A percentile compares a stretch with the other conserved stretches of the same genome.
phyloP scores from a whole-genome alignment of 2,888 invertebrate genomes.

The Isoperla grammatica region DNA sequence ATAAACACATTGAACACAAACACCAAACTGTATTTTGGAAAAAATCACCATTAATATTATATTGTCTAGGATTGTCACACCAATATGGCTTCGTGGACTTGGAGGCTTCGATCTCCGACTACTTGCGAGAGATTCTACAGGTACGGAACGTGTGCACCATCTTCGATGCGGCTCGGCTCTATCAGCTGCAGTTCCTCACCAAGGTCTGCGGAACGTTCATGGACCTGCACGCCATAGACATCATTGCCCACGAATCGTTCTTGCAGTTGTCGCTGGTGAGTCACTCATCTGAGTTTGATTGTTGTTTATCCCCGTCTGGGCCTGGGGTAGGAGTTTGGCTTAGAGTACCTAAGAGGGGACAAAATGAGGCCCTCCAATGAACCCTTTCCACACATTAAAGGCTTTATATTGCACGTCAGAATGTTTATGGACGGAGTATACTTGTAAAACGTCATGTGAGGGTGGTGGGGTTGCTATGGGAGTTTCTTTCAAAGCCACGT shows the following conservation, averaged over 20 bases:
- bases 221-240: constrained; percentile 81
- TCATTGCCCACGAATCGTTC: constrained; percentile 81
- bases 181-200: constrained; percentile 52
- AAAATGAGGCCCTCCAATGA: background rate
- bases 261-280: constrained; percentile 74
- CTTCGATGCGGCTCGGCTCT: constrained; percentile 81
- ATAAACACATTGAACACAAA: too few species aligned
- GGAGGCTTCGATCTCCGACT: constrained; percentile 88
- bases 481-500: too few species aligned
- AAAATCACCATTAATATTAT: too few species aligned
- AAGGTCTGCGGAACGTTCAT: constrained; percentile 84
- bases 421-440: too few species aligned
- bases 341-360: background rate
- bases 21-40: too few species aligned
- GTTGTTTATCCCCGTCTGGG: background rate
- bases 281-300: constrained; percentile 16
- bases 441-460: too few species aligned
- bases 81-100: constrained; percentile 92
- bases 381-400: too few species aligned
- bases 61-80: constrained; percentile 76
- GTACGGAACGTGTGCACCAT: constrained; percentile 91
- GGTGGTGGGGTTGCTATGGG: too few species aligned
- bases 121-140: constrained; percentile 80
- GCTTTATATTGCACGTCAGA: too few species aligned
- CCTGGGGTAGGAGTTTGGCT: background rate